A percentile compares a stretch with the other conserved stretches of the same genome.
Evolutionary conservation across 2,113 vertebrate genomes (phyloP).

Genomic region (Plectropomus leopardus): DNA sequence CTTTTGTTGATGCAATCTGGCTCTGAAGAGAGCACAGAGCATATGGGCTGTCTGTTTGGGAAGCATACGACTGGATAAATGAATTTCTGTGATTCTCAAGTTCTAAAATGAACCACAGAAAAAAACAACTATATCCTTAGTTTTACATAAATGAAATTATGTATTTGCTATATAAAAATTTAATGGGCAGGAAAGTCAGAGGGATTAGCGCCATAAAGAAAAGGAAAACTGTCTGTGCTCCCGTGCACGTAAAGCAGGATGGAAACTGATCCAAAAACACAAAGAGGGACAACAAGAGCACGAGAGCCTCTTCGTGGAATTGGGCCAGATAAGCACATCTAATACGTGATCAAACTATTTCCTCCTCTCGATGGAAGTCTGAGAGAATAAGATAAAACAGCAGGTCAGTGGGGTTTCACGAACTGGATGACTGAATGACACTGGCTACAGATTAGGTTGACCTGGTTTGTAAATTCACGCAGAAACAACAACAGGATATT

Average conservation of each 20-base stretch:
- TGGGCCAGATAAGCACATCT: constrained; percentile 39
- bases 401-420: constrained; percentile 36
- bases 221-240: constrained; percentile 9
- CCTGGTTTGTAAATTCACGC: constrained; percentile 48
- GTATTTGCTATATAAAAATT: not conserved
- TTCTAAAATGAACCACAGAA: not conserved
- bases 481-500: constrained; percentile 76
- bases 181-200: not conserved
- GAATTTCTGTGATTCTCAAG: not conserved
- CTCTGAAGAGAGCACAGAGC: too few relatives aligned
- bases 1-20: too few relatives aligned
- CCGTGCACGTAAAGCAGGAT: constrained; percentile 42
- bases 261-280: constrained; percentile 53
- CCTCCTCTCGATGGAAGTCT: constrained; percentile 65
- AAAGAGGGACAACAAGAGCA: constrained; percentile 30
- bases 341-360: constrained; percentile 57
- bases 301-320: constrained; percentile 38
- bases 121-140: not conserved
- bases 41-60: too few relatives aligned
- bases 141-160: not conserved
- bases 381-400: constrained; percentile 68
- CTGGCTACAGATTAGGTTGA: constrained; percentile 21
- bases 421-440: constrained; percentile 30
- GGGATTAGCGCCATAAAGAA: not conserved
- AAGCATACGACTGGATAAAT: too few relatives aligned